phyloP scores from a whole-genome alignment of 2,113 vertebrate genomes.

The Uria aalge region DNA sequence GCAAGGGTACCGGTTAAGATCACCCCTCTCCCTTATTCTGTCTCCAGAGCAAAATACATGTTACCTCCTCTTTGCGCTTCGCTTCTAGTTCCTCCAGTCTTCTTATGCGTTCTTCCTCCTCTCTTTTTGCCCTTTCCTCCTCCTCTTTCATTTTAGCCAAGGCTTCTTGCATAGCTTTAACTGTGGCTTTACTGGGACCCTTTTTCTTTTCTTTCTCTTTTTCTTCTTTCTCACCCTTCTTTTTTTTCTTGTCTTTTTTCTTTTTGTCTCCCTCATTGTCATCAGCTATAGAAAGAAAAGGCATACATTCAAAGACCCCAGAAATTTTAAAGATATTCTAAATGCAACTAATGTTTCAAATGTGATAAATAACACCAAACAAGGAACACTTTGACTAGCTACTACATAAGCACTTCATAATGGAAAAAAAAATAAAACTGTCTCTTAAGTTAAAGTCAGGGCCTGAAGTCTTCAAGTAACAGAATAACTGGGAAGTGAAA shows the following conservation, averaged over 20 bases:
- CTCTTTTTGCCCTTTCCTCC: conserved; percentile 87
- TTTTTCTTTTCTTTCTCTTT: conserved; percentile 95
- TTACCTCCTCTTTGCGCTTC: conserved; percentile 91
- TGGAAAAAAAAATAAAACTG: neutral
- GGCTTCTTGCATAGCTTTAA: conserved; percentile 98
- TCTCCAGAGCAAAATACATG: neutral
- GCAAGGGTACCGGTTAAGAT: neutral
- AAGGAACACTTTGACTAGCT: neutral
- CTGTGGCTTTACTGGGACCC: conserved; percentile 93
- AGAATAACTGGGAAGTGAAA: neutral
- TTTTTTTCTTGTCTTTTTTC: conserved; percentile 96
- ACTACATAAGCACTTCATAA: neutral
- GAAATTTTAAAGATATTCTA: neutral
- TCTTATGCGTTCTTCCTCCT: conserved; percentile 87
- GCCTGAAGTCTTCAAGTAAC: neutral
- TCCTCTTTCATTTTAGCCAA: conserved; percentile 95
- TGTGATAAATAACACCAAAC: neutral
- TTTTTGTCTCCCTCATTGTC: conserved; percentile 93
- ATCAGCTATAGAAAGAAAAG: conserved; percentile 48
- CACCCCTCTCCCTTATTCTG: neutral
- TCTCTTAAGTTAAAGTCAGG: neutral
- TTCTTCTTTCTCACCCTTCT: conserved; percentile 85
- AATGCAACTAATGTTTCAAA: neutral
- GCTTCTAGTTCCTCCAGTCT: conserved; percentile 91
- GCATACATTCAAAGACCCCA: neutral